Evolutionary conservation across 2,888 invertebrate genomes (phyloP), one percentile per base, ranked within the genome.

Genomic region (Anthophora plumipes): DNA sequence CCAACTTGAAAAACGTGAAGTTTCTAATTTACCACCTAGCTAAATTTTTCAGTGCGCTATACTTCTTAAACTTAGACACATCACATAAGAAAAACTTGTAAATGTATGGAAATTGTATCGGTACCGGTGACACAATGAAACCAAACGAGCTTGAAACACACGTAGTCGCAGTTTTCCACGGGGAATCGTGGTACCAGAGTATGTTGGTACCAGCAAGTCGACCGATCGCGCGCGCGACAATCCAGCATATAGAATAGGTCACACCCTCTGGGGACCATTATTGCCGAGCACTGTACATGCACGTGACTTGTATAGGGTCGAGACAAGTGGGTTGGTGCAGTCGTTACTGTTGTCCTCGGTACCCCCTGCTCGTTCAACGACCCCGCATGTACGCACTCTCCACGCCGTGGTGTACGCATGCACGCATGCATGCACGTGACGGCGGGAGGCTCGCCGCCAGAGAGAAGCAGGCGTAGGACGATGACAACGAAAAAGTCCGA

Each of bases 361-460:
- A 91, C 91, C 91, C 91, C 91, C 87, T 89, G 90, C 88, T 87
- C 91, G 91, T 91, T 91, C 91, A 91, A 91, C 90, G 91, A 91
- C 91, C 91, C 91, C 89, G 89, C 82, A 66, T 75, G 82, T 57
- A 88, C 80, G 67, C 80, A 60, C 75, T 82, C 80, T 50, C 76
- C 68, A 39, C 48, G 77, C 20, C 77, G 63, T 78, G 76, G 78
- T 80, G 75, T 72, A 77, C 77, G 82, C 82, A 77, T 74, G 81
- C 80, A 82, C 76, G 76, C 82, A 84, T 72, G 87, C 79, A 74
- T 80, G 79, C 84, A 85, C 89, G 88, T 84, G 79, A 87, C 85
- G 67, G 55, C 67, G 78, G 70, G 59, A 80, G 80, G 64, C 72
- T 59, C 64, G 52, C 61, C n/a, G 63, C 14, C 9, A 25, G 70